Base-by-base conservation (phyloP, 2,797 vertebrate genomes). In the Microctenopoma stevenorrisi region DNA sequence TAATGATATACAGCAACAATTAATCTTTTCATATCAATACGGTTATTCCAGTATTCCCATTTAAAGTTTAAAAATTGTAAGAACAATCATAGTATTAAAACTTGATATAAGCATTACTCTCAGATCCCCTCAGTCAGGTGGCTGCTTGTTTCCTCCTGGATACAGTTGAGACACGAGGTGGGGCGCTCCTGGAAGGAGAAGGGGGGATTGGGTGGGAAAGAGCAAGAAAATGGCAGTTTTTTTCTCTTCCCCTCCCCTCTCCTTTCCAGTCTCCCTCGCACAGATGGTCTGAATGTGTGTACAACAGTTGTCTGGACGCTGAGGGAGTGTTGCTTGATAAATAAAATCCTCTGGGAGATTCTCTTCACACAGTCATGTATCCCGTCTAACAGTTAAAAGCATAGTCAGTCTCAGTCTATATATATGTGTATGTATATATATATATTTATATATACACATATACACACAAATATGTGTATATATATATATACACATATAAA, bases 81-180 rank as follows among this genome's bases (percentile, higher is more conserved):
- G 91, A 94, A 94, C 90, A 92, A 92, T 93, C 83, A 68, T 87
- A 83, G 91, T 95, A 94, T 93, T 94, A 94, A 94, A 95, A 95
- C 89, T 86, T 15, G 81, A 89, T 92, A 77, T 74, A 90, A 91
- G 90, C 79, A 46, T 82, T 89, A 90, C 84, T 90, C 86, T 82
- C 72, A 48, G 76, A 71, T 78, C 75, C 68, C 71, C 65, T 64
- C 48, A 40, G 51, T 57, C 46, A 26, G 82, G 82, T 44, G 69
- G 66, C 74, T 43, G 46, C 49, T 67, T 7, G 69, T 65, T 79
- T 81, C 86, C 62, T 86, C 80, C 69, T 59, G 75, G 85, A 52
- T 82, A 72, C 73, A 57, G 77, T 67, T 44, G 76, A 85, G 88
- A 84, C 80, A 51, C 68, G n/a, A 50, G 26, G 8, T 35, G 37